Percentiles rank a stretch among this genome's conserved stretches.
Conservation (phyloP, 1,140 invertebrate species). For the Cotesia typhae region DNA sequence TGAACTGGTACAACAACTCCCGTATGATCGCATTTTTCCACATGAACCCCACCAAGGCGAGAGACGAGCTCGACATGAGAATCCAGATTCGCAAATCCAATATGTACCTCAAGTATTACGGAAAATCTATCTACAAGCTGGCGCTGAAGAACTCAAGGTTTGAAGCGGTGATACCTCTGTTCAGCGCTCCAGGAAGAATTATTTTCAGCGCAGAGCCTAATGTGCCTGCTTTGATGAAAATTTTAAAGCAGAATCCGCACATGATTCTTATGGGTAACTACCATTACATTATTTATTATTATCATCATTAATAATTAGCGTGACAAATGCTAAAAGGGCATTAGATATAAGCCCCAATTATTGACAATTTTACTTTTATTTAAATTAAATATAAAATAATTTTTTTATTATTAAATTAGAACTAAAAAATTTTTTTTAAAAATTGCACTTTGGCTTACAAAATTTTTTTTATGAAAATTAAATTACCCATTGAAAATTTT, state of each 20-base stretch:
- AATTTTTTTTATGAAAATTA: too few species aligned
- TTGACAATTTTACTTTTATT: too few species aligned
- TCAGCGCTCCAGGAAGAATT: conserved; percentile 68
- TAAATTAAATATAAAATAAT: too few species aligned
- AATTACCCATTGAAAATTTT: too few species aligned
- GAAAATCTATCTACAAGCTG: conserved; percentile 67
- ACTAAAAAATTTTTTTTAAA: too few species aligned
- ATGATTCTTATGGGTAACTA: conserved; percentile 71
- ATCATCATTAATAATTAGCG: too few species aligned
- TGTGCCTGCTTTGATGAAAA: conserved; percentile 68
- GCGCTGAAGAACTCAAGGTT: conserved; percentile 72
- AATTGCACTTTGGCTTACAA: too few species aligned
- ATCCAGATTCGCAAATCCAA: conserved; percentile 70
- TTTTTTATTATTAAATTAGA: too few species aligned
- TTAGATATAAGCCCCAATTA: too few species aligned
- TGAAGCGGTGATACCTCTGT: conserved; percentile 69
- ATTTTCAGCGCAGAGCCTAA: conserved; percentile 73
- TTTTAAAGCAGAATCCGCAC: conserved; percentile 71
- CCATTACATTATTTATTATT: too few species aligned
- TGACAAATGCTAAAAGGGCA: too few species aligned
- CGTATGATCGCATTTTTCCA: conserved; percentile 77
- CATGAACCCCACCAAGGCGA: conserved; percentile 71
- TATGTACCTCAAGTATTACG: conserved; percentile 74
- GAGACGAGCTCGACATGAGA: conserved; percentile 70
- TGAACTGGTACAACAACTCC: conserved; percentile 75